These are phyloP conservation scores for Callitettix versicolor DNA, from an alignment of 1,140 invertebrate genomes.

Conservation along the genomic window DNA sequence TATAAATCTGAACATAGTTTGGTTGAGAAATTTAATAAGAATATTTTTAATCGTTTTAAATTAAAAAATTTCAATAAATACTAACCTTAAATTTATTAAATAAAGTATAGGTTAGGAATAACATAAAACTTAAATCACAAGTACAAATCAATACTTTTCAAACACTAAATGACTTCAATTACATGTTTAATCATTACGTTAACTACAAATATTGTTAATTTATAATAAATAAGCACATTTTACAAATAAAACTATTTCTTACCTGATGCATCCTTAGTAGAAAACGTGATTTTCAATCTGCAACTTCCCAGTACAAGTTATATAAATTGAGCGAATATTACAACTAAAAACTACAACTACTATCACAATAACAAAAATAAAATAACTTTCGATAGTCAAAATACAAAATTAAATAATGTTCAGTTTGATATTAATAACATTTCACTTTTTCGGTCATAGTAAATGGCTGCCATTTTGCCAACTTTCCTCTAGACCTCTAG, in stretches of 20 bases:
- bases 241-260: background rate
- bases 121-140: background rate
- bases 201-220: background rate
- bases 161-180: too few relatives aligned
- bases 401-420: too few relatives aligned
- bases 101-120: background rate
- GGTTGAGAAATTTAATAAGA: background rate
- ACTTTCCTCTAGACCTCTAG: constrained; percentile 13
- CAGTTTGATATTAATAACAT: too few relatives aligned
- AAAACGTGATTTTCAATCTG: background rate
- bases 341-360: too few relatives aligned
- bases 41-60: background rate
- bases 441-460: background rate
- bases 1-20: background rate
- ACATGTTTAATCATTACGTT: background rate
- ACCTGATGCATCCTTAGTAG: constrained; percentile 5
- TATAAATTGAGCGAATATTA: too few relatives aligned
- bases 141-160: too few relatives aligned
- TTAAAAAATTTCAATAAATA: background rate
- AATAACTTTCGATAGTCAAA: too few relatives aligned
- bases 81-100: background rate
- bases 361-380: too few relatives aligned
- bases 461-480: constrained; percentile 16
- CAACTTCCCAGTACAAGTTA: too few relatives aligned
- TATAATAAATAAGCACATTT: too few relatives aligned